These are phyloP conservation scores for Rhinophrynus dorsalis DNA, from an alignment of 2,797 vertebrate species.

Conservation along the genomic window DNA sequence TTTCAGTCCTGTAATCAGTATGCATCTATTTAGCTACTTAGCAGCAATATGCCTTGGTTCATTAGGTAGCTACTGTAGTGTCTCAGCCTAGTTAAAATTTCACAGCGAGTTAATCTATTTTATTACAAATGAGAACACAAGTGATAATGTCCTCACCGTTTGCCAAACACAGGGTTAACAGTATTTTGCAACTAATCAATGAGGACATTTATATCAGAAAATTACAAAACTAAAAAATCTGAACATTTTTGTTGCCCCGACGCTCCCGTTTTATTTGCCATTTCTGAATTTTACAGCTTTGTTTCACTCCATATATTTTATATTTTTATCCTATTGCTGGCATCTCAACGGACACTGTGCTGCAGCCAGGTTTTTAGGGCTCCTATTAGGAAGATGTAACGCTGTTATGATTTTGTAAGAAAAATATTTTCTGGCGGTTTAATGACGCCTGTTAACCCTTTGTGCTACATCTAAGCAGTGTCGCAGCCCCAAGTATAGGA, in stretches of 20 bases:
- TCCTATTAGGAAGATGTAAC: constrained; percentile 21
- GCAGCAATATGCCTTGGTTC: constrained; percentile 70
- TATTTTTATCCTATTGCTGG: constrained; percentile 36
- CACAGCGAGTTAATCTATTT: constrained; percentile 76
- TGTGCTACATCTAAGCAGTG: not conserved
- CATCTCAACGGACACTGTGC: constrained; percentile 16
- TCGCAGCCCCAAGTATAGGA: not conserved
- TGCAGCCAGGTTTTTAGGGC: constrained; percentile 27
- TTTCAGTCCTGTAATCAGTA: constrained; percentile 71
- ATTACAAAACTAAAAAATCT: constrained; percentile 57
- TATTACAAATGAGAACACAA: constrained; percentile 76
- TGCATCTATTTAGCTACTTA: constrained; percentile 76
- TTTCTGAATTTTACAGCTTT: constrained; percentile 57
- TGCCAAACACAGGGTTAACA: constrained; percentile 71
- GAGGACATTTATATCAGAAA: constrained; percentile 62
- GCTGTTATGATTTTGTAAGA: constrained; percentile 33
- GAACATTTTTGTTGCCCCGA: constrained; percentile 56
- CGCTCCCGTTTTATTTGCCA: constrained; percentile 63
- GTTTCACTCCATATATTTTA: constrained; percentile 49
- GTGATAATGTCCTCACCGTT: constrained; percentile 65
- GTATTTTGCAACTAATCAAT: constrained; percentile 67
- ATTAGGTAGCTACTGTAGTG: constrained; percentile 77
- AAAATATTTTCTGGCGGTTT: constrained; percentile 27
- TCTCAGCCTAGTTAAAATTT: constrained; percentile 73
- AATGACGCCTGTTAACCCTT: constrained; percentile 16